Percentiles rank a stretch among this genome's conserved stretches.
Evolutionary conservation across 2,797 vertebrate species (phyloP).

Genomic region (Pantherophis vulpinus): DNA sequence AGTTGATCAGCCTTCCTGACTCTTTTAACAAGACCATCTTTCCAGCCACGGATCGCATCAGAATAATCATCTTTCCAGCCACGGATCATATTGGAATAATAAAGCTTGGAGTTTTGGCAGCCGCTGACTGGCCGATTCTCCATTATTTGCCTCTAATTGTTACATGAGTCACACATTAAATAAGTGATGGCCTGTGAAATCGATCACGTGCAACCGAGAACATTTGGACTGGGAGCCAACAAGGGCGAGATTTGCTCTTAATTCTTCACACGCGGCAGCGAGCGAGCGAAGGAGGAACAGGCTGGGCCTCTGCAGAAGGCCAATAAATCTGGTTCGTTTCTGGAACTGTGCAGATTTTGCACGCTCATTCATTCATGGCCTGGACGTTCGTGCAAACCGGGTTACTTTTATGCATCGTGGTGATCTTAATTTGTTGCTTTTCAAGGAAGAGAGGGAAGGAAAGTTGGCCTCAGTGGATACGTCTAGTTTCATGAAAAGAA

Average conservation of each 20-base stretch:
- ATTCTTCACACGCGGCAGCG: background rate
- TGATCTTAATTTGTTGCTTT: background rate
- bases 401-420: background rate
- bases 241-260: background rate
- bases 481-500: no score
- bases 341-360: background rate
- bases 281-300: background rate
- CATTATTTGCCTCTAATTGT: slow-evolving; percentile 9
- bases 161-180: background rate
- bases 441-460: background rate
- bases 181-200: slow-evolving; percentile 2
- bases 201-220: background rate
- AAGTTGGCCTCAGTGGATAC: background rate
- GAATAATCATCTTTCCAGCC: background rate
- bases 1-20: background rate
- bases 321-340: background rate
- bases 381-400: background rate
- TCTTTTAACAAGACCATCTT: background rate
- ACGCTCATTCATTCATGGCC: no score
- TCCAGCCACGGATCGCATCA: no score
- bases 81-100: background rate
- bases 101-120: slow-evolving; percentile 15
- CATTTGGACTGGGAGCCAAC: background rate
- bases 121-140: background rate
- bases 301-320: background rate